Base-by-base conservation (phyloP, 2,113 vertebrate species). In the Andinoacara biseriatus region DNA sequence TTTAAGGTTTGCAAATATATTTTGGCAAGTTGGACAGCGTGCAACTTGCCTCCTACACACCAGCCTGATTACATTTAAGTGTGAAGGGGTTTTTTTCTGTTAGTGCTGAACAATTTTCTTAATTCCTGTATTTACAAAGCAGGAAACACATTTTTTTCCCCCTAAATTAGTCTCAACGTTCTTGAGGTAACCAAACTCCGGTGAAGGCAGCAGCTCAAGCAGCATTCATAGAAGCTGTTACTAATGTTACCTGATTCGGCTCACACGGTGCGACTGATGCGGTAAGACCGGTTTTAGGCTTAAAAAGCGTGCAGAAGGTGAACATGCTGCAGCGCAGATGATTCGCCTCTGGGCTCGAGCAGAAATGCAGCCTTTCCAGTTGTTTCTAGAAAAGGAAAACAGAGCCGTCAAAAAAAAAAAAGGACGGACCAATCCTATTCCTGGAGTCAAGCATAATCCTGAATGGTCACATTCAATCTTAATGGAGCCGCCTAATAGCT, bases 141-240 rank as follows among this genome's bases (percentile, higher is more conserved):
- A 56, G 54, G n/a, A 10, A n/a, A n/a, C 20, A 5, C 8, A 4
- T n/a, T 18, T 10, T 52, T 17, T 18, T 29, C 29, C 4, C 10
- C 20, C 18, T 18, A 6, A 56, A 4, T 56, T n/a, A n/a, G 54
- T 56, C 9, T n/a, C 8, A n/a, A 8, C 20, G 18, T 20, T 10
- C 8, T n/a, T 56, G 52, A 82, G 72, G 91, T 82, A 90, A 93
- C 90, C 59, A 26, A 13, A 11, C 61, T 84, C 82, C 84, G 89
- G 40, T 24, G 43, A 83, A 49, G 63, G 17, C 82, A 76, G 33
- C 62, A 15, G 46, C 33, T 81, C 49, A 65, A 40, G 46, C 75
- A 75, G 65, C 29, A 17, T 62, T 69, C 52, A 58, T 7, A 3
- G 26, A 31, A 24, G 62, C 1, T 17, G 20, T 76, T 75, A 72